These are phyloP conservation scores for Metallyticus violacea DNA, from an alignment of 2,888 invertebrate genomes.

Conservation along the genomic window DNA sequence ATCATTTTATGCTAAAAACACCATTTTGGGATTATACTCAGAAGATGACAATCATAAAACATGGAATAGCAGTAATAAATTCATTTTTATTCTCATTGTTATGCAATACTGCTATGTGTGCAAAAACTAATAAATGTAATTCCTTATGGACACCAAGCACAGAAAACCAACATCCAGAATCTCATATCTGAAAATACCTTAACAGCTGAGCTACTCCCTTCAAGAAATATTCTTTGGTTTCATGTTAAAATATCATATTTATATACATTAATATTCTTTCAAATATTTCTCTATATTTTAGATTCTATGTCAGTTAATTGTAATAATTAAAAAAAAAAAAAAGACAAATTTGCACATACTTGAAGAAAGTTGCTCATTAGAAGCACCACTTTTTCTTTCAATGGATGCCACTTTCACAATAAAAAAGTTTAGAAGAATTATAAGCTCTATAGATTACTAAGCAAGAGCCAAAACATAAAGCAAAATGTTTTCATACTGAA, in stretches of 20 bases:
- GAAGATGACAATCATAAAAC: not conserved
- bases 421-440: not conserved
- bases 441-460: not conserved
- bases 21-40: too few relatives aligned
- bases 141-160: not conserved
- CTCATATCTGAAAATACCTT: not conserved
- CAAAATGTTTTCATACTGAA: not conserved
- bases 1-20: not conserved
- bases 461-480: not conserved
- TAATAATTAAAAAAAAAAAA: not conserved
- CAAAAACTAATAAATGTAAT: not conserved
- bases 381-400: not conserved
- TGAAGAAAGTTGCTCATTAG: not conserved
- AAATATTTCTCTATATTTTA: not conserved
- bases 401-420: not conserved
- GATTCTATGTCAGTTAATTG: not conserved
- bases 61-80: not conserved
- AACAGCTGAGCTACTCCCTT: not conserved
- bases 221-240: too few relatives aligned
- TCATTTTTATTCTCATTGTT: not conserved
- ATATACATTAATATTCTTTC: not conserved
- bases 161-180: not conserved
- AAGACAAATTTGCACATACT: not conserved
- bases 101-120: not conserved
- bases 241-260: not conserved